Conservation (phyloP, 2,888 invertebrate genomes). For the Tachina lurida region DNA sequence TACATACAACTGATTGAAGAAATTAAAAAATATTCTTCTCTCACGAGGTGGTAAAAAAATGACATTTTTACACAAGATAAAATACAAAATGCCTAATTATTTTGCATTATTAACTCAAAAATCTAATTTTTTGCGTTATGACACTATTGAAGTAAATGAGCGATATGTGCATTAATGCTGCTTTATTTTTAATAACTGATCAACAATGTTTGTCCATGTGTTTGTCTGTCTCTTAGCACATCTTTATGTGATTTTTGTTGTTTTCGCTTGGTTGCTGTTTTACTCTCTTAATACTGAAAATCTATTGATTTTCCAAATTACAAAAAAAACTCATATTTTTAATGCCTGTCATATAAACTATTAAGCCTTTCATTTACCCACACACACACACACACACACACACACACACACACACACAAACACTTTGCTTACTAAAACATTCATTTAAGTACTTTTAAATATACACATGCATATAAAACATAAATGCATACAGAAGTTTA, state of each 20-base stretch:
- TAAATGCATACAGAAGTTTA: background rate
- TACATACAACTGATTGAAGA: no score
- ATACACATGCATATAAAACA: background rate
- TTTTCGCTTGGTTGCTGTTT: background rate
- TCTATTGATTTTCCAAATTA: conserved; percentile 65
- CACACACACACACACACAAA: background rate
- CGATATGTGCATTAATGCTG: conserved; percentile 13
- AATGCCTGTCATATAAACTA: conserved; percentile 62
- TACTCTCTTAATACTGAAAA: conserved; percentile 43
- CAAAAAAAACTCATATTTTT: conserved; percentile 50
- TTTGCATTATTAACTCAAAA: no score
- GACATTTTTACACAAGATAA: no score
- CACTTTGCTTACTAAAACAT: no score
- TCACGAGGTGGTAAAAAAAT: no score
- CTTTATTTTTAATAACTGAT: conserved; percentile 52
- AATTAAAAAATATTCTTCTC: no score
- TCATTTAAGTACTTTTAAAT: background rate
- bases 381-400: background rate
- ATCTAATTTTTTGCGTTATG: no score
- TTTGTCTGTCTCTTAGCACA: background rate
- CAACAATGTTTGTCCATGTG: background rate
- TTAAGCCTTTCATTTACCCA: conserved; percentile 47
- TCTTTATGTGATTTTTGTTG: conserved; percentile 1
- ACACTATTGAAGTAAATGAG: no score
- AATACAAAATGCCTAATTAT: no score